Conservation (phyloP, 2,113 vertebrate genomes). For the Telmatochromis brichardi region DNA sequence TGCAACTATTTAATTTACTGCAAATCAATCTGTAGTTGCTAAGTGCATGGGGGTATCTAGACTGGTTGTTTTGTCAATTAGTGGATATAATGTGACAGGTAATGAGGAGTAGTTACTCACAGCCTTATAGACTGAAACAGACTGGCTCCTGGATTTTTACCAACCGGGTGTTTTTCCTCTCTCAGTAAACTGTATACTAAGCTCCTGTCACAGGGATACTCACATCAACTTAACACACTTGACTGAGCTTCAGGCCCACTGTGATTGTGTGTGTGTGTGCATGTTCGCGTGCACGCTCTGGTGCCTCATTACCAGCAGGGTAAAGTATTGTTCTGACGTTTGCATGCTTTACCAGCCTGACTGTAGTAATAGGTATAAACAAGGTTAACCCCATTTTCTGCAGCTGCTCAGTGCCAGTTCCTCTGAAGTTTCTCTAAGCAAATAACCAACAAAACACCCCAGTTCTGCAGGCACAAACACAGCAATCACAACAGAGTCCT, state of each 20-base stretch:
- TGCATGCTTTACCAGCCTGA: neutral
- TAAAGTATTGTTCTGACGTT: neutral
- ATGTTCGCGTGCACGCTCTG: neutral
- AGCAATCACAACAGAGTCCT: neutral
- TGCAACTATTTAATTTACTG: neutral
- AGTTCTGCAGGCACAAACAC: neutral
- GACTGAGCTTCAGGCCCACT: neutral
- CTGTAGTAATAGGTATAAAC: neutral
- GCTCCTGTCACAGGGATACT: neutral
- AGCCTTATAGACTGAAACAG: neutral
- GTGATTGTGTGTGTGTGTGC: neutral
- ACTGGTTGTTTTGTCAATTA: neutral
- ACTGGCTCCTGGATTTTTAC: neutral
- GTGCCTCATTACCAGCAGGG: conserved; percentile 16
- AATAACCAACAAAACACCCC: neutral
- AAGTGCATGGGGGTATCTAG: neutral
- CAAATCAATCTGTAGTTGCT: conserved; percentile 2
- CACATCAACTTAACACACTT: neutral
- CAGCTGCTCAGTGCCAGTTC: neutral
- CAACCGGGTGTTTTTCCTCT: neutral
- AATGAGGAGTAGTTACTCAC: neutral
- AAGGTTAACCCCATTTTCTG: neutral
- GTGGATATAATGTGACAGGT: neutral
- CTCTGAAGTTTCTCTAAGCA: conserved; percentile 5
- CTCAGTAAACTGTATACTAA: neutral